Evolutionary conservation across 2,797 vertebrate genomes (phyloP).

Genomic region (Epinephelus awoara): DNA sequence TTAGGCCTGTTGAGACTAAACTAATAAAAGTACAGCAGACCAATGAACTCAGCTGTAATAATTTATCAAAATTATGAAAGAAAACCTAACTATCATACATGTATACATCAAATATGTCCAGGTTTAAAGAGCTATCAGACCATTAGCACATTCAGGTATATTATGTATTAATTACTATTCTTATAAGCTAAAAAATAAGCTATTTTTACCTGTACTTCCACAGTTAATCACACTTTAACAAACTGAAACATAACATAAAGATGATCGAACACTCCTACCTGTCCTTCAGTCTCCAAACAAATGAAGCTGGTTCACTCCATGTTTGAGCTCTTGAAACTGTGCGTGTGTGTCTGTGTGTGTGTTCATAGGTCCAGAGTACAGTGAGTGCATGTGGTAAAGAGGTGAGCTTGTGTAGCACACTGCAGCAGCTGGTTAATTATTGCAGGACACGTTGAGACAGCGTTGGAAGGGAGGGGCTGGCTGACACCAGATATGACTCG

Average conservation of each 20-base stretch:
- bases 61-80: neutral
- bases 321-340: conserved; percentile 14
- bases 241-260: conserved; percentile 11
- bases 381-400: conserved; percentile 40
- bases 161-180: neutral
- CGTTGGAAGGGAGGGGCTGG: conserved; percentile 66
- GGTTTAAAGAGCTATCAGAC: neutral
- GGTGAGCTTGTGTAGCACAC: conserved; percentile 49
- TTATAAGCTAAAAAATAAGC: neutral
- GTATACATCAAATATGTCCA: neutral
- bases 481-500: conserved; percentile 85
- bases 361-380: conserved; percentile 63
- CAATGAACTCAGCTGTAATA: neutral
- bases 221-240: neutral
- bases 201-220: neutral
- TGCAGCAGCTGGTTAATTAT: conserved; percentile 78
- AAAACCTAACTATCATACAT: neutral
- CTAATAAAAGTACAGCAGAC: neutral
- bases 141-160: neutral
- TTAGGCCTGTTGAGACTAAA: neutral
- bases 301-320: conserved; percentile 49
- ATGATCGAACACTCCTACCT: conserved; percentile 60
- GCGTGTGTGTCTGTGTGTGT: conserved; percentile 35
- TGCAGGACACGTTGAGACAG: conserved; percentile 73
- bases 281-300: conserved; percentile 28